A percentile compares a stretch with the other conserved stretches of the same genome.
phyloP scores from a whole-genome alignment of 2,888 invertebrate species.

The Pachydiplax longipennis region DNA sequence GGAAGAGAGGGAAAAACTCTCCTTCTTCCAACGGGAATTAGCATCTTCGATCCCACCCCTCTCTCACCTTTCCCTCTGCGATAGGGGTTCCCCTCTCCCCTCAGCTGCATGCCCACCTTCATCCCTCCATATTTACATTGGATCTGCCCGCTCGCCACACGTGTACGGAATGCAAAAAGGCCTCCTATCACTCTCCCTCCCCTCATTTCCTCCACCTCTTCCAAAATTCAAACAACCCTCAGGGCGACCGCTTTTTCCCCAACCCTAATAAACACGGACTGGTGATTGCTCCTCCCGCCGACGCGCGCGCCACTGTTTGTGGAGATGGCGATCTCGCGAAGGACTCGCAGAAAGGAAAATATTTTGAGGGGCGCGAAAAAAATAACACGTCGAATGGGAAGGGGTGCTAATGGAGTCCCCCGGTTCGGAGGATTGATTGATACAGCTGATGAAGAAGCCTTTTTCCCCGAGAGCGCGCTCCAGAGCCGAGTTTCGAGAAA shows the following conservation, averaged over 20 bases:
- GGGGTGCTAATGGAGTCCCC: not conserved
- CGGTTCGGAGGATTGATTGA: not conserved
- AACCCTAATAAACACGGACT: not conserved
- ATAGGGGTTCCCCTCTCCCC: not conserved
- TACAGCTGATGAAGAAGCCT: not conserved
- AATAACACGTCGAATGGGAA: not conserved
- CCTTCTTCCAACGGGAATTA: not conserved
- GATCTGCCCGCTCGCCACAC: slow-evolving; percentile 7
- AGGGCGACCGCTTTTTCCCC: not conserved
- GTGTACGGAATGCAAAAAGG: slow-evolving; percentile 7
- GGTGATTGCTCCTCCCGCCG: not conserved
- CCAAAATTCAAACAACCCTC: not conserved
- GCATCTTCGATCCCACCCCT: not conserved
- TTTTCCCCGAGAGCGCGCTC: not conserved
- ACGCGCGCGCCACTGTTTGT: not conserved
- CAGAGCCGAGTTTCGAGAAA: no score
- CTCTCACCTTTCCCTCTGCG: not conserved
- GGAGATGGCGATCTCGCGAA: not conserved
- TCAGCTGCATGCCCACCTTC: not conserved
- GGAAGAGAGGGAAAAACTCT: not conserved
- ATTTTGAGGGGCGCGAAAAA: not conserved
- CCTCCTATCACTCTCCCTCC: not conserved
- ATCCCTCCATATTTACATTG: slow-evolving; percentile 5
- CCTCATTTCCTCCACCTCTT: not conserved
- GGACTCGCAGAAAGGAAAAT: not conserved